Evolutionary conservation across 2,888 invertebrate genomes (phyloP), one percentile per base, ranked within the genome.

Genomic region (Ganaspis brasiliensis): DNA sequence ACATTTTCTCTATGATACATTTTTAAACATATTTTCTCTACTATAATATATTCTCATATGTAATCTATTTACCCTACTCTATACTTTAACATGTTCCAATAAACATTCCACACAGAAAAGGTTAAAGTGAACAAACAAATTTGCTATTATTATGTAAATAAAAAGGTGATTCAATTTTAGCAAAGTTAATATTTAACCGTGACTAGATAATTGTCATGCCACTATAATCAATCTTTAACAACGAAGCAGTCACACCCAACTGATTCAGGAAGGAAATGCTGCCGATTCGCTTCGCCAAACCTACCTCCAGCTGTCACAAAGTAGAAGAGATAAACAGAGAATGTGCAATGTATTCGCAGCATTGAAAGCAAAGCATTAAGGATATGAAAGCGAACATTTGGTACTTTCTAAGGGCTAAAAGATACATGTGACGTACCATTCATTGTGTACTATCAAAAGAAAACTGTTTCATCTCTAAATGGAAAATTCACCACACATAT

Each of bases 241-340:
- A 52, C 21, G 61, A 70, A 35, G 52, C 35, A 57, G 61, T 45
- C 67, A 57, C 35, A 40, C 52, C 56, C 21, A 21, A 45, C 67
- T 67, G 67, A 74, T 81, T 86, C 77, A 76, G 75, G 75, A 79
- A 83, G 84, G 81, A 86, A 82, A 83, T 70, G 76, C 77, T 80
- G 76, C 82, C 79, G 80, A 79, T 78, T 76, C 76, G 82, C 77
- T 74, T 52, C 74, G 80, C 56, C 75, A 79, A 77, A 79, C 72
- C 70, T 81, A 79, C 76, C 59, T 72, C 82, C 83, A 85, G 81
- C 82, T 85, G 83, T 76, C 81, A 77, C 75, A 70, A 63, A 24
- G 35, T 52, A 40, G 63, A 45, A 67, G 63, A 55, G 63, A 73
- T 55, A 75, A 72, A 70, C 6, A 67, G 40, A 67, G 24, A 67